Evolutionary conservation across 2,797 vertebrate genomes (phyloP), one percentile per base, ranked within the genome.

Genomic region (Falco berigora): DNA sequence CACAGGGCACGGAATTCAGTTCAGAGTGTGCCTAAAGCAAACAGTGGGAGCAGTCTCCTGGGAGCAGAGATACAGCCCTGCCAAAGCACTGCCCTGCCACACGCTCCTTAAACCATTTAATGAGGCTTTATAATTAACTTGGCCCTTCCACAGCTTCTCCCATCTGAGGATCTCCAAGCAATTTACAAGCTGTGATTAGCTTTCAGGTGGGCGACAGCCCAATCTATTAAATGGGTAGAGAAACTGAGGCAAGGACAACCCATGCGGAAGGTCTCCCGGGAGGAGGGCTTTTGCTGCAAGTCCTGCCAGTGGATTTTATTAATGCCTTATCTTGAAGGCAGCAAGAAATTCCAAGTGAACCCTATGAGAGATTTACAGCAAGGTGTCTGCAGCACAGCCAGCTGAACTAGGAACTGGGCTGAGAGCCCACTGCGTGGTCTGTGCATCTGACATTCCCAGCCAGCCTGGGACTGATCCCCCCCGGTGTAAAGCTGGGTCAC

Each of bases 81-180:
- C 85, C 92, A 94, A 84, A 71, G 84, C 81, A 9, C 88, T 83
- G 89, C 77, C 92, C 94, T 66, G 82, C 85, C 82, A 75, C 83
- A 55, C 72, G 18, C 69, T 90, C 76, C 92, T 90, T 87, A 79
- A 92, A 90, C 56, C 82, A 53, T 72, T 90, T 95, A 96, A 96
- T 84, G 95, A 96, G 80, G 55, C 71, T 93, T 91, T 69, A 40
- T 93, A 96, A 97, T 94, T 92, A 93, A 95, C 94, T 93, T 93
- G 94, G 96, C 94, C 90, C 83, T 91, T 86, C 88, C 68, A 55
- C 88, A 94, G 92, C 86, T 95, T 95, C 79, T 89, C 90, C 88
- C 94, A 94, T 94, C 91, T 95, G 94, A 92, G 86, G 90, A 90
- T 87, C 94, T 94, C 73, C 56, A 21, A 56, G 27, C 73, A 64